phyloP scores from a whole-genome alignment of 2,113 vertebrate species.

The Chunga burmeisteri region DNA sequence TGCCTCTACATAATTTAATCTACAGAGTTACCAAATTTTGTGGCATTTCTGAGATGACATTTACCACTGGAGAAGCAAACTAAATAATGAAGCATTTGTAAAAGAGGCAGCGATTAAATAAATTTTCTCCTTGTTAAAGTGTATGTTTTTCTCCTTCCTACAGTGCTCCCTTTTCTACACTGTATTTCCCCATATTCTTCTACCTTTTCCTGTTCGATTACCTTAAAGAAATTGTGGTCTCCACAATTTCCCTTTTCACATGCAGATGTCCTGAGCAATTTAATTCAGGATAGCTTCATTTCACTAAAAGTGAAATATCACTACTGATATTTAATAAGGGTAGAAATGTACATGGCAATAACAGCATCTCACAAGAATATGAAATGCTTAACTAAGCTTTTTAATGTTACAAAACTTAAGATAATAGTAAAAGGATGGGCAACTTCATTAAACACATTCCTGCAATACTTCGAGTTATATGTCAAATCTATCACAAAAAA shows the following conservation, averaged over 20 bases:
- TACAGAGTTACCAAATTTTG: background rate
- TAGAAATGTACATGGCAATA: background rate
- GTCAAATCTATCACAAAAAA: background rate
- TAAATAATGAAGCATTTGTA: background rate
- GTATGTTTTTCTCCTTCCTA: background rate
- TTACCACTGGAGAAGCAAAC: background rate
- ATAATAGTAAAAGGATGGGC: background rate
- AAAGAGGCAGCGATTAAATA: background rate
- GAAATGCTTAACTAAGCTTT: background rate
- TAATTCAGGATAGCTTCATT: background rate
- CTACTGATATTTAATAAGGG: background rate
- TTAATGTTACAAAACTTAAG: background rate
- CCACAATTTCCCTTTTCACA: background rate
- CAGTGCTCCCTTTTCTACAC: background rate
- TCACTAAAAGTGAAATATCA: background rate
- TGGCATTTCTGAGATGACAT: background rate
- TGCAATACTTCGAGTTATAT: background rate
- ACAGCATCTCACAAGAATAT: background rate
- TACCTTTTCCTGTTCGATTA: background rate
- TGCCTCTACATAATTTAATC: background rate
- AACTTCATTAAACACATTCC: background rate
- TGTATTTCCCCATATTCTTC: background rate
- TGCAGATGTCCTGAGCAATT: background rate
- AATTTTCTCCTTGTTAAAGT: background rate
- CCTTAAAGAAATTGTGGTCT: background rate